Conservation (phyloP, 2,113 vertebrate genomes). For the Sciurus niger region DNA sequence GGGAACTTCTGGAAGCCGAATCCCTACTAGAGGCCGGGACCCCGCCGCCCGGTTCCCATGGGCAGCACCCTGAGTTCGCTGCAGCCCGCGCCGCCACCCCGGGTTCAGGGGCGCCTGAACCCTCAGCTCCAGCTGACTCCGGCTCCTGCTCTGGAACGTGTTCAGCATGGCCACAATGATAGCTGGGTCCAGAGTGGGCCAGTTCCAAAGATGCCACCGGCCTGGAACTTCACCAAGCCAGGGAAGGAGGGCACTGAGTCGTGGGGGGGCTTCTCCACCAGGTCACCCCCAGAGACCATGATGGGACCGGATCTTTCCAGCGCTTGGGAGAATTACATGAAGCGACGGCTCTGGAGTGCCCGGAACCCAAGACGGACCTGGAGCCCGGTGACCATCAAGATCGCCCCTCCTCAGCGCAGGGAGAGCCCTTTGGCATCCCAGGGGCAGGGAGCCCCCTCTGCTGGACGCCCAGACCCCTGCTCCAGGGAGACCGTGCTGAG, state of each 20-base stretch:
- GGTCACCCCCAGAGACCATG: rapidly evolving
- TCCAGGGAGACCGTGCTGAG: background rate
- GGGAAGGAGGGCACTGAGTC: rapidly evolving
- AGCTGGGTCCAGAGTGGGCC: no score
- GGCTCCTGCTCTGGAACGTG: no score
- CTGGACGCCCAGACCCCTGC: background rate
- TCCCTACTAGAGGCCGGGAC: background rate
- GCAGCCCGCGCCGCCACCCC: background rate
- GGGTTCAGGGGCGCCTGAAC: rapidly evolving
- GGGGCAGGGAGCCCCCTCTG: rapidly evolving
- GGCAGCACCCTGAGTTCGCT: background rate
- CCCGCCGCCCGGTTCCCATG: rapidly evolving
- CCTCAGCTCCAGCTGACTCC: no score
- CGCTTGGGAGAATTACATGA: background rate
- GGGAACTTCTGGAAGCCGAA: background rate
- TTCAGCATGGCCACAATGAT: background rate
- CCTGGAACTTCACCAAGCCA: rapidly evolving
- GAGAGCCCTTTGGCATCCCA: rapidly evolving
- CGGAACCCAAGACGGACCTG: background rate
- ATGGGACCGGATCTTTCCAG: background rate
- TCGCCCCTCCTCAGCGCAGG: background rate
- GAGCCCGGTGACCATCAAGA: background rate
- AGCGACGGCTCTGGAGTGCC: background rate
- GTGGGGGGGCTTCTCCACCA: rapidly evolving
- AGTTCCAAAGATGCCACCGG: rapidly evolving